Conservation (phyloP, 1,140 invertebrate species). For the Calosoma granatense region DNA sequence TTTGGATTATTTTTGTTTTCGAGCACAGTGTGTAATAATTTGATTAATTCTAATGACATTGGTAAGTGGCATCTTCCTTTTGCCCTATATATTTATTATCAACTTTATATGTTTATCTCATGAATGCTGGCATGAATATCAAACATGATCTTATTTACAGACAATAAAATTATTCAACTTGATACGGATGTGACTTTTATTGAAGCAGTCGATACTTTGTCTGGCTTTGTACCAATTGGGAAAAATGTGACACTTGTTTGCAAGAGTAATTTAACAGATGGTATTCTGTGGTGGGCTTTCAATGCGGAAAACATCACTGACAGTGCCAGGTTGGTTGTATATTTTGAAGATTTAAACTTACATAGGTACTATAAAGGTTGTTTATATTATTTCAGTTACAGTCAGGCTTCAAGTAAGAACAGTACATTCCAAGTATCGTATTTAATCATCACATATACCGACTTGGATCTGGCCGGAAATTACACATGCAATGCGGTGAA, state of each 20-base stretch:
- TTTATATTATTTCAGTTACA: conserved; percentile 12
- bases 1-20: conserved; percentile 18
- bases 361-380: conserved; percentile 2
- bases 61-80: conserved; percentile 19
- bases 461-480: conserved; percentile 36
- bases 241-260: conserved; percentile 38
- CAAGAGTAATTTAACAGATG: conserved; percentile 30
- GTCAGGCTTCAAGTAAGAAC: conserved; percentile 18
- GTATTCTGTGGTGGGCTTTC: conserved; percentile 35
- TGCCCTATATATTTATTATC: background rate
- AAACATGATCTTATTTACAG: background rate
- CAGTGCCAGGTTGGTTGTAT: conserved; percentile 28
- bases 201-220: background rate
- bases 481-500: conserved; percentile 37
- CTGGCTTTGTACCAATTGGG: conserved; percentile 28
- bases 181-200: background rate
- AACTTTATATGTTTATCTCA: conserved; percentile 7
- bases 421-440: conserved; percentile 32
- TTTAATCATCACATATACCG: conserved; percentile 32
- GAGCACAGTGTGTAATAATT: conserved; percentile 5
- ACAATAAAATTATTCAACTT: background rate
- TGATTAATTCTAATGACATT: conserved; percentile 20
- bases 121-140: background rate
- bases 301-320: conserved; percentile 36
- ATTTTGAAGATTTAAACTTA: conserved; percentile 7